phyloP scores from a whole-genome alignment of 1,140 invertebrate species.

The Drosophila miranda region DNA sequence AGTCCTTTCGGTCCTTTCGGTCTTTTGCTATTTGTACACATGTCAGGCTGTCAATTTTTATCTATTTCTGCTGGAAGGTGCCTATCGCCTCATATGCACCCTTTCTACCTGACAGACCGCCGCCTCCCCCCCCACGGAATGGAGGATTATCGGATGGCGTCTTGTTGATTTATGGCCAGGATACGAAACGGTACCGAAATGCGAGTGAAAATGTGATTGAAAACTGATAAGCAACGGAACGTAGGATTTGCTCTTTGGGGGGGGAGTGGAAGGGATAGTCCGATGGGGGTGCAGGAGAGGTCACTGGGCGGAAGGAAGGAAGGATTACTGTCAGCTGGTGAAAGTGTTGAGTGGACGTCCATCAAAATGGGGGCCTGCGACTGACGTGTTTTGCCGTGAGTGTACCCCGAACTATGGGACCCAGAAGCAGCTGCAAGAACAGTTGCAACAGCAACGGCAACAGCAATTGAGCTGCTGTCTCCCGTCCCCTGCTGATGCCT shows the following conservation, averaged over 20 bases:
- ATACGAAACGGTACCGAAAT: constrained; percentile 49
- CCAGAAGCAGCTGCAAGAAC: constrained; percentile 44
- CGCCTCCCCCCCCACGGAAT: constrained; percentile 36
- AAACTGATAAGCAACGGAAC: constrained; percentile 68
- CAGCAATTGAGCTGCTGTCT: constrained; percentile 1
- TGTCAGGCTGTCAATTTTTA: constrained; percentile 79
- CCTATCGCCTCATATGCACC: constrained; percentile 27
- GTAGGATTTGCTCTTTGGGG: constrained; percentile 41
- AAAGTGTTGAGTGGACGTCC: constrained; percentile 77
- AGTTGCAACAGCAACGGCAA: constrained; percentile 6
- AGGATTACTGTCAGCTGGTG: constrained; percentile 68
- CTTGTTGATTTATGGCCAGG: constrained; percentile 69
- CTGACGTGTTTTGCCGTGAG: constrained; percentile 23
- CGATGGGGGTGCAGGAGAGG: neutral
- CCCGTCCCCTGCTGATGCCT: constrained; percentile 45
- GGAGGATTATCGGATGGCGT: constrained; percentile 60
- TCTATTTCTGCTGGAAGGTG: constrained; percentile 59
- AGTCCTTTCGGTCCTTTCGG: too few relatives aligned
- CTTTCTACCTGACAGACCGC: constrained; percentile 4
- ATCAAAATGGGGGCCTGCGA: constrained; percentile 62
- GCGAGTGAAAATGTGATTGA: constrained; percentile 75
- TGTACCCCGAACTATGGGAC: constrained; percentile 34
- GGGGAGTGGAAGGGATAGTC: neutral
- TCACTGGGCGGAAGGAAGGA: neutral
- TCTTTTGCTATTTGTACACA: constrained; percentile 59